phyloP scores from a whole-genome alignment of 2,888 invertebrate genomes.

The Limnephilus rhombicus region DNA sequence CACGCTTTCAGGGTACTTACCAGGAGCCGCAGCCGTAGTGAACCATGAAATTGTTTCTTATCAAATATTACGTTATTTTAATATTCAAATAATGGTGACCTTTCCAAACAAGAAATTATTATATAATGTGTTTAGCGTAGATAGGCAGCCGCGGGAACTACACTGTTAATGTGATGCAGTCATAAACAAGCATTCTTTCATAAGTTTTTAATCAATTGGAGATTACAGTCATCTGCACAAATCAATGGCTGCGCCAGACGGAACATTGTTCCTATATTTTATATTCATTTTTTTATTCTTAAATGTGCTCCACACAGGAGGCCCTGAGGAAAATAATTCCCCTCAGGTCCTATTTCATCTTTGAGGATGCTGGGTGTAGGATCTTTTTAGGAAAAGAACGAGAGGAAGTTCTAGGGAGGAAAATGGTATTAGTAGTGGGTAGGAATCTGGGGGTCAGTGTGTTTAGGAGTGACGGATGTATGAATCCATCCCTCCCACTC shows the following conservation, averaged over 20 bases:
- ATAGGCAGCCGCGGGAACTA: background rate
- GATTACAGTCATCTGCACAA: background rate
- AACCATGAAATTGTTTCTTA: background rate
- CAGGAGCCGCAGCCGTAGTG: background rate
- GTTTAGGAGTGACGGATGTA: too few relatives aligned
- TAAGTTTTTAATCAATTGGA: background rate
- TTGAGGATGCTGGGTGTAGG: too few relatives aligned
- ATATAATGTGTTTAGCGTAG: background rate
- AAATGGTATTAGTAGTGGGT: too few relatives aligned
- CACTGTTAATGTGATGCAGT: background rate
- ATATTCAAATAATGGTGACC: background rate
- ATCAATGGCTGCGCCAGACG: background rate
- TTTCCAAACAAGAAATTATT: background rate
- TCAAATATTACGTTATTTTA: background rate
- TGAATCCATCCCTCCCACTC: too few relatives aligned
- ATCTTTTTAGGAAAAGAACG: too few relatives aligned
- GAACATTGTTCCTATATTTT: too few relatives aligned
- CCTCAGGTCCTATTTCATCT: too few relatives aligned
- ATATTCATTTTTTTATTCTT: too few relatives aligned
- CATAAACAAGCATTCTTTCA: background rate
- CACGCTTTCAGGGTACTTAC: background rate
- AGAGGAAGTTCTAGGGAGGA: too few relatives aligned
- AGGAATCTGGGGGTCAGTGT: too few relatives aligned
- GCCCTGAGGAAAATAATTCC: too few relatives aligned
- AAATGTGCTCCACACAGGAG: too few relatives aligned